phyloP scores from a whole-genome alignment of 2,888 invertebrate species.

The Prosopocoilus inquinatus region DNA sequence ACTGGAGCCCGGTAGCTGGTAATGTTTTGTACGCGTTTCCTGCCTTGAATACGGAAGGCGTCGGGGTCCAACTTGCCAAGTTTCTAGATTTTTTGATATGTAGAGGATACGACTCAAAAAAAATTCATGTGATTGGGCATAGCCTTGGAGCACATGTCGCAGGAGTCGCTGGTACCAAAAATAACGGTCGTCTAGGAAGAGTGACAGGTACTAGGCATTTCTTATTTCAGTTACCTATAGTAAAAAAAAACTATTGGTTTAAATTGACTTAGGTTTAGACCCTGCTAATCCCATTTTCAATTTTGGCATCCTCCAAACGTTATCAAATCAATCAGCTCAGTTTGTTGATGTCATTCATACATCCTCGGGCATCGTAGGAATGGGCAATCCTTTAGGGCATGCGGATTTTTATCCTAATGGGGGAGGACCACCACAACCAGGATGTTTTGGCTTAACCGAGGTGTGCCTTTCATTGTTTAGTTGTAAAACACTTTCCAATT shows the following conservation, averaged over 20 bases:
- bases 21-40: constrained; percentile 41
- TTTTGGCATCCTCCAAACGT: constrained; percentile 9
- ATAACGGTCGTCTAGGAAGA: constrained; percentile 53
- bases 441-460: constrained; percentile 33
- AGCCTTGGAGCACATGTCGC: constrained; percentile 60
- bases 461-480: neutral
- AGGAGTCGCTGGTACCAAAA: constrained; percentile 46
- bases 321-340: constrained; percentile 37
- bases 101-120: constrained; percentile 40
- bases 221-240: neutral
- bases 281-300: constrained; percentile 15
- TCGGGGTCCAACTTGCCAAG: constrained; percentile 52
- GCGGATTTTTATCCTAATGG: constrained; percentile 43
- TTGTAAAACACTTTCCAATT: too few species aligned
- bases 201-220: constrained; percentile 56
- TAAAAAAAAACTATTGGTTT: neutral
- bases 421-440: constrained; percentile 36
- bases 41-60: constrained; percentile 48
- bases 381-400: constrained; percentile 32
- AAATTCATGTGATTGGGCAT: constrained; percentile 59
- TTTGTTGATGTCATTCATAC: constrained; percentile 41
- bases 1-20: constrained; percentile 47
- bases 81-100: constrained; percentile 48
- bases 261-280: constrained; percentile 9
- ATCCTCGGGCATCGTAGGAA: constrained; percentile 38